Evolutionary conservation across 2,113 vertebrate genomes (phyloP), one percentile per base, ranked within the genome.

Genomic region (Stomatorhinus ivindoensis): DNA sequence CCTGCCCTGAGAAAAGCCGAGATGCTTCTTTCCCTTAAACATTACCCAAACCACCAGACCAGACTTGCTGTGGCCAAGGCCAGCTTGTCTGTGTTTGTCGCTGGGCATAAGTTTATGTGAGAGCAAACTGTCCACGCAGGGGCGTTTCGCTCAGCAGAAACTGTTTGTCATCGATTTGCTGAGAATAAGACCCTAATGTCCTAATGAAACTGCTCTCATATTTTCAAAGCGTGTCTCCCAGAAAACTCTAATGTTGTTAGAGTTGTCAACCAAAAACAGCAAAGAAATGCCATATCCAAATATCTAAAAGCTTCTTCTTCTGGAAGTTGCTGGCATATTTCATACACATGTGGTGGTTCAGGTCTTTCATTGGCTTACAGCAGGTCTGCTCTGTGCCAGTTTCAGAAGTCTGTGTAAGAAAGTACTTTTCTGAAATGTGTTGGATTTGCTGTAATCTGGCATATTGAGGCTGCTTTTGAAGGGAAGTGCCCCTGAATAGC

Each of bases 21-120:
- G 87, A 65, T 44, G 69, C 73, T 90, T 46, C 58, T 48, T 92
- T 65, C 58, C 42, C 17, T 85, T 73, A 48, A 55, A 88, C 24
- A 11, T n/a, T 9, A 44, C 31, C 48, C 88, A 89, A 89, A 86
- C 55, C 61, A 47, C 50, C 61, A 73, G 88, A 88, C 42, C 48
- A 69, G 87, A 80, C 17, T 39, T 42, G 83, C 44, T 47, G 50
- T n/a, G n/a, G 17, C 8, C 48, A 24, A 31, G 21, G 48, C 31
- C 69, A 82, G 31, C 73, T 24, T 35, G 19, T 24, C 46, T 83
- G 69, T 87, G 39, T 89, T 39, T 24, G 58, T 86, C 19, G 76
- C 69, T 89, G 89, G 73, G 53, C 88, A 42, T 85, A 82, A 21
- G 50, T 76, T 65, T 73, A 35, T 61, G 31, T 17, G 6, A 83